Evolutionary conservation across 2,888 invertebrate genomes (phyloP).

Genomic region (Drosophila birchii): DNA sequence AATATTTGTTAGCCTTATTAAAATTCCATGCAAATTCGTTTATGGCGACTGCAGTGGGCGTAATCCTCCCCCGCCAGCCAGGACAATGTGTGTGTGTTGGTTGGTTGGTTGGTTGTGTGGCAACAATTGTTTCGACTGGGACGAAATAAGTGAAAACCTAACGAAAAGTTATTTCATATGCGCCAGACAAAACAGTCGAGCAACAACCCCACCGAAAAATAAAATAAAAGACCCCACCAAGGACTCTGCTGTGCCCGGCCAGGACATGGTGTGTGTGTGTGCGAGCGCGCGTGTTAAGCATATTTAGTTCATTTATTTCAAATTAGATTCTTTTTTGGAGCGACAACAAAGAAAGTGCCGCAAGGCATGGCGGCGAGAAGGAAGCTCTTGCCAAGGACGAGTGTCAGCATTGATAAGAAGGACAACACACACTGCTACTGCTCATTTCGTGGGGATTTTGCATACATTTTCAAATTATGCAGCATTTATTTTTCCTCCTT

Average conservation of each 20-base stretch:
- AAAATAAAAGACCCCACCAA: constrained; percentile 22
- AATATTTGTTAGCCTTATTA: constrained; percentile 67
- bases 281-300: constrained; percentile 80
- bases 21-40: constrained; percentile 79
- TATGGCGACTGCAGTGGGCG: constrained; percentile 60
- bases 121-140: constrained; percentile 72
- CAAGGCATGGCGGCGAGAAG: background rate
- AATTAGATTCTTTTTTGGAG: constrained; percentile 77
- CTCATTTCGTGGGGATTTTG: constrained; percentile 48
- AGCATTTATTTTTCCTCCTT: constrained; percentile 53
- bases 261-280: constrained; percentile 34
- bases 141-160: constrained; percentile 65
- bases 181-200: constrained; percentile 54
- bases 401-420: constrained; percentile 53
- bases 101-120: constrained; percentile 50
- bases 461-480: constrained; percentile 69
- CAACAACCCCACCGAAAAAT: constrained; percentile 24
- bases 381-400: constrained; percentile 47
- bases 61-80: constrained; percentile 24
- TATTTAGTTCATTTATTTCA: constrained; percentile 83
- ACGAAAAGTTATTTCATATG: constrained; percentile 77
- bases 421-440: constrained; percentile 30
- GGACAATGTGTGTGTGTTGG: constrained; percentile 21
- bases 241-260: constrained; percentile 23
- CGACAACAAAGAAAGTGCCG: constrained; percentile 51